Percentiles rank a stretch among this genome's conserved stretches.
Evolutionary conservation across 2,888 invertebrate species (phyloP).

Genomic region (Galeopsomyia nigrocyanea): DNA sequence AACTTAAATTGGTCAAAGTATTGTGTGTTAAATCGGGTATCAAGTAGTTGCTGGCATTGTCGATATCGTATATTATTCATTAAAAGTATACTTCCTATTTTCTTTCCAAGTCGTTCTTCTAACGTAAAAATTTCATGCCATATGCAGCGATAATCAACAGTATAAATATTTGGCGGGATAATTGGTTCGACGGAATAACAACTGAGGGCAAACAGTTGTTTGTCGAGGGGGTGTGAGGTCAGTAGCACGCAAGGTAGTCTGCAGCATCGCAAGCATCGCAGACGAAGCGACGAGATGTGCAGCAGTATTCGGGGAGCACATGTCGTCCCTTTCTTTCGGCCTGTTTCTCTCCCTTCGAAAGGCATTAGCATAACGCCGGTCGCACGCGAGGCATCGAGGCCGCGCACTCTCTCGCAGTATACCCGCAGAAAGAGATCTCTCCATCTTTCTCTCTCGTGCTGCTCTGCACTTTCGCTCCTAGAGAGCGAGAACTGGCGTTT

Average conservation of each 20-base stretch:
- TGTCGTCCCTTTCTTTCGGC: slow-evolving; percentile 22
- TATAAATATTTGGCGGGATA: too few species aligned
- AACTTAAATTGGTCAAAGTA: too few species aligned
- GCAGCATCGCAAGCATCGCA: slow-evolving; percentile 13
- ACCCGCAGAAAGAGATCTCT: slow-evolving; percentile 27
- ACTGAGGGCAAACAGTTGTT: too few species aligned
- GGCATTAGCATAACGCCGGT: slow-evolving; percentile 60
- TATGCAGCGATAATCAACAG: too few species aligned
- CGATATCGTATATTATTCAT: too few species aligned
- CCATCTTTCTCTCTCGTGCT: slow-evolving; percentile 37
- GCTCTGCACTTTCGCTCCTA: slow-evolving; percentile 12
- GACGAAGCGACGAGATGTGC: neutral
- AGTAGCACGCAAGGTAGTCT: neutral
- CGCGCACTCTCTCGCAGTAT: neutral
- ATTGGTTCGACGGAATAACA: too few species aligned
- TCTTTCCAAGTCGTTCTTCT: too few species aligned
- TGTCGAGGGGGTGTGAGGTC: neutral
- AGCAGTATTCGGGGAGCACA: slow-evolving; percentile 19
- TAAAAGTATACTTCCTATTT: too few species aligned
- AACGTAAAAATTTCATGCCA: too few species aligned
- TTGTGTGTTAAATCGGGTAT: too few species aligned
- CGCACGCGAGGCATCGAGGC: slow-evolving; percentile 54
- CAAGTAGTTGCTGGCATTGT: too few species aligned
- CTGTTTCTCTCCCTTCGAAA: slow-evolving; percentile 11
- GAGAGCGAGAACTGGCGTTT: slow-evolving; percentile 10